These are phyloP conservation scores for Trematomus loennbergii DNA, from an alignment of 2,113 vertebrate species.

Conservation along the genomic window DNA sequence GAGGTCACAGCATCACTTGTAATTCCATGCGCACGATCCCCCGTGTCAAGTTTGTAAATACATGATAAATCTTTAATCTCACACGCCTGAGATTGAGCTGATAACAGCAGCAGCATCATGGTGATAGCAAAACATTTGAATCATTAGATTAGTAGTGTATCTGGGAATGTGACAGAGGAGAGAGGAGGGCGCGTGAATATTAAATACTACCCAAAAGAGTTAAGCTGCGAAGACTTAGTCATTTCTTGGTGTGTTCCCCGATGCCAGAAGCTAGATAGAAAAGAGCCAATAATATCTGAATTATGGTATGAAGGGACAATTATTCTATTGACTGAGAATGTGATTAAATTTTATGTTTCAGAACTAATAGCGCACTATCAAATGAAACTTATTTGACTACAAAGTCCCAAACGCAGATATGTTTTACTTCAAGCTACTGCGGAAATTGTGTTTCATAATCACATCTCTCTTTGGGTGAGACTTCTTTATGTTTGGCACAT, in stretches of 20 bases:
- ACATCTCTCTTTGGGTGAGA: slow-evolving; percentile 43
- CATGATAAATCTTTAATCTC: slow-evolving; percentile 75
- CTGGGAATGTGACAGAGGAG: slow-evolving; percentile 28
- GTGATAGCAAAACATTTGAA: slow-evolving; percentile 53
- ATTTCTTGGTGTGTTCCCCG: slow-evolving; percentile 25
- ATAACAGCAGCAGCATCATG: slow-evolving; percentile 40
- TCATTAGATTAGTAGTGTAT: slow-evolving; percentile 61
- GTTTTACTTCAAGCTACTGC: slow-evolving; percentile 43
- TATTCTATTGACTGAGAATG: slow-evolving; percentile 73
- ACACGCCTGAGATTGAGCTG: slow-evolving; percentile 58
- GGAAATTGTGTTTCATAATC: slow-evolving; percentile 65
- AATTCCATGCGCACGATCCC: slow-evolving; percentile 50
- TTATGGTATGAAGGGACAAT: slow-evolving; percentile 65
- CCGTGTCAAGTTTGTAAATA: slow-evolving; percentile 69
- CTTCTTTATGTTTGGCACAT: slow-evolving; percentile 9
- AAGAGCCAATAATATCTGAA: slow-evolving; percentile 74
- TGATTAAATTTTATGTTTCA: slow-evolving; percentile 73
- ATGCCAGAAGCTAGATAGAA: slow-evolving; percentile 48
- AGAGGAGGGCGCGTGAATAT: slow-evolving; percentile 31
- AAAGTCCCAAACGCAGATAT: slow-evolving; percentile 64
- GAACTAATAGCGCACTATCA: slow-evolving; percentile 73
- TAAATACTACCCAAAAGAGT: slow-evolving; percentile 64
- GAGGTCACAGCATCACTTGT: slow-evolving; percentile 59
- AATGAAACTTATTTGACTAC: slow-evolving; percentile 73
- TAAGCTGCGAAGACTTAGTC: slow-evolving; percentile 41